Evolutionary conservation across 1,140 invertebrate species (phyloP), one percentile per base, ranked within the genome.

Genomic region (Drosophila rufa): DNA sequence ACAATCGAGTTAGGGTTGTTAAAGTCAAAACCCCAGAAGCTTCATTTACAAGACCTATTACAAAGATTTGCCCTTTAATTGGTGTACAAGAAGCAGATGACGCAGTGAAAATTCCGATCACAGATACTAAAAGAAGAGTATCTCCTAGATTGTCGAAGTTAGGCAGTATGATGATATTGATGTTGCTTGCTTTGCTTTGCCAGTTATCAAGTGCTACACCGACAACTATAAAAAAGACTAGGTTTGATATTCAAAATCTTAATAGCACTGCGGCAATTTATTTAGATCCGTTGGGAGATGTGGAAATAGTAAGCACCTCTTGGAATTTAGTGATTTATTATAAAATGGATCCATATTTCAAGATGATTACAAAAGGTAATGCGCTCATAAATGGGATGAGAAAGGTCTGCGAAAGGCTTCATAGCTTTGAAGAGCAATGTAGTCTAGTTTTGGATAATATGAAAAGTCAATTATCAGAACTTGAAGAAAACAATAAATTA

Each of bases 41-140:
- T 14, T 50, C 25, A 50, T 50, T 50, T 30, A 50, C 47, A 50
- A 51, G 15, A 17, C 47, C 47, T 3, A 50, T 50, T 50, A 50
- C 47, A 15, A 50, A 50, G 47, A 50, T 27, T 30, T 50, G 47
- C 14, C 12, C 14, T n/a, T 48, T 48, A 25, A n/a, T 27, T 48
- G 47, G 47, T 48, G 22, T 48, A 27, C 47, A 48, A 48, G 22
- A 48, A 15, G 22, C 47, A 8, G 22, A 22, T 15, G 47, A 15
- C 22, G 14, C 22, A 48, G 22, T 25, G 7, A 25, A 25, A 48
- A 27, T 25, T 48, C 22, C 47, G 47, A 48, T 27, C 47, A 22
- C 22, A 48, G 45, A 48, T 3, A 15, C 47, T 15, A 27, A 53
- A 53, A 53, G 15, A 53, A 53, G 50, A 19, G n/a, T 33, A 3